Base-by-base conservation (phyloP, 53 echinoderm and acorn worm genomes). In the Stichopus horrens region DNA sequence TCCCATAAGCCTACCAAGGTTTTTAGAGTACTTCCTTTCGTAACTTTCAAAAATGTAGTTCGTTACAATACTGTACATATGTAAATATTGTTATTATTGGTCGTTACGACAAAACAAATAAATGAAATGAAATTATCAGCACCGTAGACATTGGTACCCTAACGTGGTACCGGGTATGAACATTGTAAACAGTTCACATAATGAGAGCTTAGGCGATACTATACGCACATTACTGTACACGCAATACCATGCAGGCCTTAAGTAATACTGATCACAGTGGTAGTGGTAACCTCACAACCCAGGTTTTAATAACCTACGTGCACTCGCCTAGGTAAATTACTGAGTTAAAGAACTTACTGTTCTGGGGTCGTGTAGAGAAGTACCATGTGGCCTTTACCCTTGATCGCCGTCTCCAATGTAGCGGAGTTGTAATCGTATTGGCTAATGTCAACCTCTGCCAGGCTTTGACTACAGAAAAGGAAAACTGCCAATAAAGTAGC, bases 401-500 rank as follows among this genome's bases (percentile, higher is more conserved):
- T 79, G 79, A 79, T 55, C 53, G 79, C 52, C 9, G 79, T 53
- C 19, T 14, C 54, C 54, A 79, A 53, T 52, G 79, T 55, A 8
- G 53, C 79, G 18, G 79, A 8, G 53, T 6, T 79, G 79, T 52
- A 79, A 18, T 79, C 79, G 7, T 54, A 79, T 18, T 51, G 55
- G 52, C 53, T 53, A 19, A 54, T 54, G 79, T 53, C 79, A 79
- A 53, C 54, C n/a, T 79, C 79, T 79, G 79, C 79, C 53, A 37
- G 23, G 11, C 23, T 52, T 21, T 75, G 75, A n/a, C 23, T 37
- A 75, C 23, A 10, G 5, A 52, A 23, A 7, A 75, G 75, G 4
- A 21, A 23, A 75, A 75, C 75, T 5, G 37, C 37, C 37, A 37
- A 37, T 1, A 37, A 37, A 37, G 37, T 37, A 37, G 37, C 37